Evolutionary conservation across 2,113 vertebrate species (phyloP), one percentile per base, ranked within the genome.

Genomic region (Chaenogobius annularis): DNA sequence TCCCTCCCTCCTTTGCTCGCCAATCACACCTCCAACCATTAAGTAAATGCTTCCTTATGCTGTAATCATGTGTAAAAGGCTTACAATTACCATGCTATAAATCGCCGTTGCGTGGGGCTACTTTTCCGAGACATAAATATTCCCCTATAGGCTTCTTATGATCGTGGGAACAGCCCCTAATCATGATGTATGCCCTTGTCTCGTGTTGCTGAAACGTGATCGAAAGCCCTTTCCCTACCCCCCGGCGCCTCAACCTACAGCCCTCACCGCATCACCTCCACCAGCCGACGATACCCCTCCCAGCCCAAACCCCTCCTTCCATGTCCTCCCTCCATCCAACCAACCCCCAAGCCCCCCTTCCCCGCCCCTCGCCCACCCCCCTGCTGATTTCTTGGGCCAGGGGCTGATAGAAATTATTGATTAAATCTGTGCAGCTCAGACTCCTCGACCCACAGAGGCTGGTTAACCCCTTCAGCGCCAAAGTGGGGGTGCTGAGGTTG

Each of bases 371-470:
- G 66, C n/a, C 75, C 70, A 88, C 88, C 90, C 92, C 90, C 91
- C 90, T 89, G 90, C 88, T 93, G 93, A 93, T 94, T 92, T 92
- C 93, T 93, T 90, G 92, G 94, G 90, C 93, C 91, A 94, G 88
- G 90, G 93, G 93, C 94, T 94, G 94, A 95, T 95, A 95, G 94
- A 95, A 94, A 95, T 95, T 95, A 95, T 95, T 94, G 94, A 95
- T 95, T 94, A 94, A 93, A 94, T 93, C 93, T 94, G 91, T 92
- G 93, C 92, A 91, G 91, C 87, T 92, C 92, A 90, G 92, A 93
- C 92, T 93, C 88, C 90, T 91, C 90, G 90, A 90, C 93, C 92
- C 92, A 91, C 87, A 89, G 91, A 94, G 92, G 91, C 91, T 87
- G 82, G 88, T 94, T 95, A 95, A 95, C 94, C 92, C 94, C 87